Evolutionary conservation across 2,888 invertebrate genomes (phyloP).

Genomic region (Meliscaeva auricollis): DNA sequence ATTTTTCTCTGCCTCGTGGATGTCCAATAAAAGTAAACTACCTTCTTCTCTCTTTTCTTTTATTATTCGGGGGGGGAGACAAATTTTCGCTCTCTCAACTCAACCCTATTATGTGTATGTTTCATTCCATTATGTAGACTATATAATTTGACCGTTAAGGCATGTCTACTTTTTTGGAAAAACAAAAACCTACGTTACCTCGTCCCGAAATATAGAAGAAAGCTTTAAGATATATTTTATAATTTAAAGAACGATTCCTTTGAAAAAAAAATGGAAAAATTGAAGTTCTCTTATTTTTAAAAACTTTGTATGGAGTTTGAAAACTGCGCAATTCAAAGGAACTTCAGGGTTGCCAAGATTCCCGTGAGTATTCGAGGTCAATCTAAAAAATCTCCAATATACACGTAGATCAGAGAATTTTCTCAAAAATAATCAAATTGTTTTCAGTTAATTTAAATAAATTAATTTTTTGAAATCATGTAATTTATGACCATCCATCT

Average conservation of each 20-base stretch:
- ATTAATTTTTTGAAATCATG: no score
- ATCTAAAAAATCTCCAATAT: neutral
- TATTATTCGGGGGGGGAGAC: neutral
- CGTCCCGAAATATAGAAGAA: no score
- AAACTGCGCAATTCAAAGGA: slow-evolving; percentile 13
- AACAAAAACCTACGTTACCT: no score
- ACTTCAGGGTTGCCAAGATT: neutral
- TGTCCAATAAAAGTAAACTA: slow-evolving; percentile 51
- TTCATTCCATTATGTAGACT: no score
- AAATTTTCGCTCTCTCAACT: slow-evolving; percentile 16
- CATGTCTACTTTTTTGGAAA: no score
- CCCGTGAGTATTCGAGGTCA: neutral
- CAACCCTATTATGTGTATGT: slow-evolving; percentile 24
- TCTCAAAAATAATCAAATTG: no score
- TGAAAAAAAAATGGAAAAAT: neutral
- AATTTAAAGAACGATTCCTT: no score
- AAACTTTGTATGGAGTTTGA: neutral
- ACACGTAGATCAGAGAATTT: no score
- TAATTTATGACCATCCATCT: no score
- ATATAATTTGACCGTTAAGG: no score
- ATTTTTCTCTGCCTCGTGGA: slow-evolving; percentile 75
- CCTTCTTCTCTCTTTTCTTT: neutral
- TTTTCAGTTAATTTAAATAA: no score
- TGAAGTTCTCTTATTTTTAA: neutral
- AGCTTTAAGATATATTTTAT: no score